Evolutionary conservation across 2,113 vertebrate genomes (phyloP).

Genomic region (Neogale vison): DNA sequence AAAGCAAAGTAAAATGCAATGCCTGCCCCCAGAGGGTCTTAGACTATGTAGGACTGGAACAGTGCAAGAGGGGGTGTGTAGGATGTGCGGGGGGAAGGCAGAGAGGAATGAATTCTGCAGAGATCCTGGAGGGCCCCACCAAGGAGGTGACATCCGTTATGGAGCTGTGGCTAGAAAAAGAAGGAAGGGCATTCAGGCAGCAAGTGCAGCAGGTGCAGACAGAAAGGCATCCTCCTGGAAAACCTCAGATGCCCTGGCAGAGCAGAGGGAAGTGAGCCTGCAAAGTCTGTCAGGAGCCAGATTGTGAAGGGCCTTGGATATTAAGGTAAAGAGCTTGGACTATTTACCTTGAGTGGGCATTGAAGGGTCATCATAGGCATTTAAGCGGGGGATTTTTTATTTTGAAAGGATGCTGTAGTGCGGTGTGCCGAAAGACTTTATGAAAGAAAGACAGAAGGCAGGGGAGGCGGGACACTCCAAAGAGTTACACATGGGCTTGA

Average conservation of each 20-base stretch:
- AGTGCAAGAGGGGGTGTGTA: neutral
- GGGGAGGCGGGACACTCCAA: neutral
- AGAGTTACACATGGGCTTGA: neutral
- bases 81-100: neutral
- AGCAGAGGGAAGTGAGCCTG: neutral
- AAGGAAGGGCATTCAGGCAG: neutral
- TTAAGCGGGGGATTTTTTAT: conserved; percentile 10
- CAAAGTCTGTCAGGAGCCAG: neutral
- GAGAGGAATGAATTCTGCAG: neutral
- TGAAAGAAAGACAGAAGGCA: neutral
- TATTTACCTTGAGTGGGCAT: conserved; percentile 30
- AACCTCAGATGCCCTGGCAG: neutral
- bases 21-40: neutral
- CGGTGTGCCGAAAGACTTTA: neutral
- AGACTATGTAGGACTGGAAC: neutral
- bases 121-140: neutral
- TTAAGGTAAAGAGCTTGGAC: conserved; percentile 44
- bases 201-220: neutral
- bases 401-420: conserved; percentile 29
- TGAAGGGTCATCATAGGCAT: conserved; percentile 53
- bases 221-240: neutral
- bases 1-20: conserved; percentile 32
- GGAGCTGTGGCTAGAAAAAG: neutral
- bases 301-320: conserved; percentile 44
- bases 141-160: neutral